Percentiles rank a stretch among this genome's conserved stretches.
phyloP scores from a whole-genome alignment of 2,797 vertebrate genomes.

The Cirrhinus molitorella region DNA sequence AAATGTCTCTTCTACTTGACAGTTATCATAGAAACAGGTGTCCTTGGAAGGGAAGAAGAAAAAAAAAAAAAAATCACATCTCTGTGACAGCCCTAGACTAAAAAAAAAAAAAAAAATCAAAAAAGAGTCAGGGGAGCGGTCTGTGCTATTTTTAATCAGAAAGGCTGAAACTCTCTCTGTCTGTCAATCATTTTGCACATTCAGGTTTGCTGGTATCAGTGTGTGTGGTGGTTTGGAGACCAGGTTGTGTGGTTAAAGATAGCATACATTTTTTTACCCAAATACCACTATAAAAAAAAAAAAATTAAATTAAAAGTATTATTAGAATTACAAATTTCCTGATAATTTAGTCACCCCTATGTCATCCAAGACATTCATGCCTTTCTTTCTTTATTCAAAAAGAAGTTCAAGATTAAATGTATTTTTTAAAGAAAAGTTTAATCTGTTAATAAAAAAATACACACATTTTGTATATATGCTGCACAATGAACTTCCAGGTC shows the following conservation, averaged over 20 bases:
- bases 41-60: background rate
- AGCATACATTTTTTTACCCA: background rate
- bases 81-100: background rate
- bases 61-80: background rate
- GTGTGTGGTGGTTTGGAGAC: background rate
- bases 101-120: background rate
- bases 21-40: background rate
- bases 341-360: no score
- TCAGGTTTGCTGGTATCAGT: background rate
- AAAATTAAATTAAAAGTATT: background rate
- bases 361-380: no score
- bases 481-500: background rate
- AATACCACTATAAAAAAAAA: background rate
- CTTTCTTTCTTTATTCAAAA: no score
- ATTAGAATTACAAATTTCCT: no score
- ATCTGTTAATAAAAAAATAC: background rate
- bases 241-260: slow-evolving; percentile 1
- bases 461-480: background rate
- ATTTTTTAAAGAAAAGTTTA: no score
- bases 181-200: background rate
- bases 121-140: background rate
- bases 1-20: background rate
- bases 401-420: no score
- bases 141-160: slow-evolving; percentile 12
- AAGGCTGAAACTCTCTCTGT: background rate